phyloP scores from a whole-genome alignment of 2,888 invertebrate genomes.

The Antheraea assamensis region DNA sequence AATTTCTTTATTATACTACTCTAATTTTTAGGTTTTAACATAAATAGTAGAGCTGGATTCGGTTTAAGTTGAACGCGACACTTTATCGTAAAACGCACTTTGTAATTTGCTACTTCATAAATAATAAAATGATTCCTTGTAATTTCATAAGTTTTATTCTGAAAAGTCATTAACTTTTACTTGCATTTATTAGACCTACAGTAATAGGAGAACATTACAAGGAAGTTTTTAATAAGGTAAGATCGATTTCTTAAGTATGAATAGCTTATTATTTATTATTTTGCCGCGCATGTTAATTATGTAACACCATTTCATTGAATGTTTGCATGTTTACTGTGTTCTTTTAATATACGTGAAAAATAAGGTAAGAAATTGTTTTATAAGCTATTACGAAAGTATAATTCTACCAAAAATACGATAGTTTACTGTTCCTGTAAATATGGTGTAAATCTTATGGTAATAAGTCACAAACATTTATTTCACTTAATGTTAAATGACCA shows the following conservation, averaged over 20 bases:
- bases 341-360: not conserved
- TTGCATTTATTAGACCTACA: slow-evolving; percentile 19
- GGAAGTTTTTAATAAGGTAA: slow-evolving; percentile 44
- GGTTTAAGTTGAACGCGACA: slow-evolving; percentile 6
- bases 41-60: slow-evolving; percentile 30
- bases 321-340: slow-evolving; percentile 26
- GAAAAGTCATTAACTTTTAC: slow-evolving; percentile 6
- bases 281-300: slow-evolving; percentile 58
- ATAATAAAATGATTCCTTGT: slow-evolving; percentile 49
- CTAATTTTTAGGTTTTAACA: slow-evolving; percentile 20
- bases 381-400: too few species aligned
- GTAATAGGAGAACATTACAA: slow-evolving; percentile 24
- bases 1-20: slow-evolving; percentile 13
- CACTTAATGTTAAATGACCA: not conserved
- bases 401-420: too few species aligned
- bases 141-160: slow-evolving; percentile 13
- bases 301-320: slow-evolving; percentile 29
- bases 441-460: too few species aligned
- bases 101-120: slow-evolving; percentile 68
- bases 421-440: too few species aligned
- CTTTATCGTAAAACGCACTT: slow-evolving; percentile 26
- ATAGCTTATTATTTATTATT: slow-evolving; percentile 49
- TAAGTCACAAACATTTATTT: too few species aligned
- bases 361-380: not conserved
- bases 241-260: slow-evolving; percentile 32